Base-by-base conservation (phyloP, 2,888 invertebrate species). In the Cataglyphis livida region DNA sequence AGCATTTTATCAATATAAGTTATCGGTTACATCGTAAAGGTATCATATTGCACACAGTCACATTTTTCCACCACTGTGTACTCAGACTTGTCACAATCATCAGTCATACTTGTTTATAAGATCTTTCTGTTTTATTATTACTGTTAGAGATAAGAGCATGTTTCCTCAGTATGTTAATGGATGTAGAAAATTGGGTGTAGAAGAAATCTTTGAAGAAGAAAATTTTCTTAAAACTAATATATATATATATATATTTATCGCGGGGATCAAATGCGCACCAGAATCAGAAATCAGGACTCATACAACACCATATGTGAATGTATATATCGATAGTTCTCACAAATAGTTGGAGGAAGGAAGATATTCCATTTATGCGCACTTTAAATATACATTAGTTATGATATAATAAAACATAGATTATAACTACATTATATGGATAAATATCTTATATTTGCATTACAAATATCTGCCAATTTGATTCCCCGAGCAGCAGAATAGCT, bases 401-500 rank as follows among this genome's bases (percentile, higher is more conserved):
- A 48, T 48, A 48, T 71, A 38, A 65, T 59, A 48, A 59, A 68
- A 68, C 15, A 15, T 78, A 70, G 18, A 79, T 79, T 76, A 82
- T 62, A 79, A 75, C 59, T 79, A 66, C 64, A 74, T 57, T 81
- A 64, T 28, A 73, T 66, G 48, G 57, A 48, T 71, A 83, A 84
- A 76, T 51, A 51, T 87, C 74, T 82, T 75, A 78, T 85, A 86
- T 86, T 86, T 90, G 71, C 87, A 89, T 89, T 90, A 90, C 90
- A 90, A 90, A 90, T 89, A 84, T 91, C 94, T 93, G 91, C 91
- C 91, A 91, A 92, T 93, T 93, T 93, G 92, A 93, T 93, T 92
- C 92, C 91, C 89, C 91, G 93, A 93, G 94, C 94, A 94, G 94
- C 93, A 93, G 92, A 93, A 92, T 93, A 93, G 93, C 93, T 93